Percentiles rank a stretch among this genome's conserved stretches.
Evolutionary conservation across 2,797 vertebrate genomes (phyloP).

Genomic region (Notolepis coatsorum): DNA sequence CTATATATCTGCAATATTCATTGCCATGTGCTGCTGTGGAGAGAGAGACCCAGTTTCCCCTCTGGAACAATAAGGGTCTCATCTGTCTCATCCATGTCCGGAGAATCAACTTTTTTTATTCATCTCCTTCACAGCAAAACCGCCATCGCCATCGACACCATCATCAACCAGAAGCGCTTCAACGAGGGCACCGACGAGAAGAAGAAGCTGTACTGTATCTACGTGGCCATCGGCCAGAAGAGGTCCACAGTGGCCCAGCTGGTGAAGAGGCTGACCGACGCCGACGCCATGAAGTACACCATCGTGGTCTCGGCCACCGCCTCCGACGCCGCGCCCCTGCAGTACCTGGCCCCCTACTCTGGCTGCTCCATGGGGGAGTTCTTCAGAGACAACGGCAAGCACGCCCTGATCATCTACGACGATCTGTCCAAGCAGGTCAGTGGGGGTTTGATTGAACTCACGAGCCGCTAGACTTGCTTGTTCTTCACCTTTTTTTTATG

Average conservation of each 20-base stretch:
- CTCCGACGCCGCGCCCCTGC: constrained; percentile 88
- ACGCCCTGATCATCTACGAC: constrained; percentile 90
- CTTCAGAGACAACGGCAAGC: constrained; percentile 91
- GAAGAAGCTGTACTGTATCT: constrained; percentile 92
- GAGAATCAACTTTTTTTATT: too few relatives aligned
- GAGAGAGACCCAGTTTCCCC: too few relatives aligned
- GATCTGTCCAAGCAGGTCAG: constrained; percentile 93
- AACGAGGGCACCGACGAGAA: constrained; percentile 90
- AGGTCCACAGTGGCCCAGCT: constrained; percentile 90
- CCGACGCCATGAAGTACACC: constrained; percentile 92
- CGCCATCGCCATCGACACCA: constrained; percentile 90
- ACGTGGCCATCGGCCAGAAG: constrained; percentile 91
- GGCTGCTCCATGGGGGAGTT: constrained; percentile 93
- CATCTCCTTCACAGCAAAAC: constrained; percentile 82
- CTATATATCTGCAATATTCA: too few relatives aligned
- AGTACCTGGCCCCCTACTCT: constrained; percentile 90
- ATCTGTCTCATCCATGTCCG: too few relatives aligned
- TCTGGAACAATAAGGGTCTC: too few relatives aligned
- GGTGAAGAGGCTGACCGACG: constrained; percentile 89
- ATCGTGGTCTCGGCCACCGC: constrained; percentile 91
- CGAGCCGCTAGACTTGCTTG: too few relatives aligned
- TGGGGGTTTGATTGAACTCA: too few relatives aligned
- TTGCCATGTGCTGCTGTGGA: too few relatives aligned
- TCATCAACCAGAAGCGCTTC: constrained; percentile 91
- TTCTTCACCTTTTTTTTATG: too few relatives aligned